Percentiles rank a stretch among this genome's conserved stretches.
These are phyloP conservation scores for Tetrao urogallus DNA, from an alignment of 2,113 vertebrate genomes.

Conservation along the genomic window DNA sequence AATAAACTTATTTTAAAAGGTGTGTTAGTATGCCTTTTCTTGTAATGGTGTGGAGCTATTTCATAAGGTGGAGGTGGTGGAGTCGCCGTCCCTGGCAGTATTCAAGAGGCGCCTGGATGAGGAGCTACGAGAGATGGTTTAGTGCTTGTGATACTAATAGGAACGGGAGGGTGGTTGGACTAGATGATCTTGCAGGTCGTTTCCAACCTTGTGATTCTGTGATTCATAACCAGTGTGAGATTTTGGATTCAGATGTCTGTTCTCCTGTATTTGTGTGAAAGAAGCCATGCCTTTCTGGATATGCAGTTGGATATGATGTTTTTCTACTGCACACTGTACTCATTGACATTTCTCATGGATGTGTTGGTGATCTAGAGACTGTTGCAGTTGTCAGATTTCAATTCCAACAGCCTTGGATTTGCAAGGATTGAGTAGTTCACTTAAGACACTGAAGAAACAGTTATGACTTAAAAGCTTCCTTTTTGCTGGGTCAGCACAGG, in stretches of 20 bases:
- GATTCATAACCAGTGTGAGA: not conserved
- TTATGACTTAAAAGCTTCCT: not conserved
- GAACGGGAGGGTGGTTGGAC: too few relatives aligned
- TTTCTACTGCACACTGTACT: accelerated
- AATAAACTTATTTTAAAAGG: conserved; percentile 75
- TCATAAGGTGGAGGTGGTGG: too few relatives aligned
- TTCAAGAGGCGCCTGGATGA: too few relatives aligned
- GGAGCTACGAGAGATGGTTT: too few relatives aligned
- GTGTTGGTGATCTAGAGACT: not conserved
- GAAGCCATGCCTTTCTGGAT: not conserved
- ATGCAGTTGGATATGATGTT: accelerated
- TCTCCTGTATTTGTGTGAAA: not conserved
- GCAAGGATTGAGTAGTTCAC: not conserved
- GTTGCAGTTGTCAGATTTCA: not conserved
- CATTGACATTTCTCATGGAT: not conserved
- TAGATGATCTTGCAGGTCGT: too few relatives aligned
- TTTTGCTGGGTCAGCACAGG: not conserved
- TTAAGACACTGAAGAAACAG: not conserved
- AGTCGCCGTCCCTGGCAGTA: too few relatives aligned
- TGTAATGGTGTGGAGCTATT: not conserved
- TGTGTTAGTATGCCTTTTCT: not conserved
- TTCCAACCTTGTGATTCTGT: too few relatives aligned
- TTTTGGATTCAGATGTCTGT: not conserved
- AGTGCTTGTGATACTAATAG: too few relatives aligned
- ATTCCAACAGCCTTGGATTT: accelerated